Evolutionary conservation across 2,888 invertebrate genomes (phyloP).

Genomic region (Chloroclystis v-ata): DNA sequence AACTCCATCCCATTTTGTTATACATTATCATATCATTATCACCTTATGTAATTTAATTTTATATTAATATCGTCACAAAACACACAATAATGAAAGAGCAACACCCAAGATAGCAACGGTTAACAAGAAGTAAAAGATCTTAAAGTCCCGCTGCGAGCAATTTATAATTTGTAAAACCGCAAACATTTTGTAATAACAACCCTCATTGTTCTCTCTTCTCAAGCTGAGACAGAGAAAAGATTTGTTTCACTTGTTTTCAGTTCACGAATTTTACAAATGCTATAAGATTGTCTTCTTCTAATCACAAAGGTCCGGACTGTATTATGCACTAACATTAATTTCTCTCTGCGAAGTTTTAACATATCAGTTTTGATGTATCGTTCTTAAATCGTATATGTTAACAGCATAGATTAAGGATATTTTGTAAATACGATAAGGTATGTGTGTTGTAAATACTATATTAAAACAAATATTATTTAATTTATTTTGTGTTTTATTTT

Average conservation of each 20-base stretch:
- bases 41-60: too few species aligned
- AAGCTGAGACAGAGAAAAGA: slow-evolving; percentile 6
- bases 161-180: slow-evolving; percentile 11
- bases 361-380: not conserved
- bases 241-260: slow-evolving; percentile 3
- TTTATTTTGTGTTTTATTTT: slow-evolving; percentile 15
- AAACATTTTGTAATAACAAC: slow-evolving; percentile 2
- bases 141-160: not conserved
- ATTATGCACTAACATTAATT: too few species aligned
- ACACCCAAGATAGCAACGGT: not conserved
- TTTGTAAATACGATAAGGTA: slow-evolving; percentile 15
- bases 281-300: slow-evolving; percentile 1
- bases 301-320: slow-evolving; percentile 1
- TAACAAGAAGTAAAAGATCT: not conserved
- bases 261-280: not conserved
- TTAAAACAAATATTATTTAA: slow-evolving; percentile 40
- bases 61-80: too few species aligned
- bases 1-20: too few species aligned
- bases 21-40: too few species aligned
- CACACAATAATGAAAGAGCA: not conserved
- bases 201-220: slow-evolving; percentile 4
- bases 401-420: slow-evolving; percentile 3
- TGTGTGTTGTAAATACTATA: slow-evolving; percentile 28
- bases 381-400: slow-evolving; percentile 6
- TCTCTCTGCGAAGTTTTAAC: too few species aligned